Evolutionary conservation across 1,140 invertebrate species (phyloP), one percentile per base, ranked within the genome.

Genomic region (Brachionus paranguensis): DNA sequence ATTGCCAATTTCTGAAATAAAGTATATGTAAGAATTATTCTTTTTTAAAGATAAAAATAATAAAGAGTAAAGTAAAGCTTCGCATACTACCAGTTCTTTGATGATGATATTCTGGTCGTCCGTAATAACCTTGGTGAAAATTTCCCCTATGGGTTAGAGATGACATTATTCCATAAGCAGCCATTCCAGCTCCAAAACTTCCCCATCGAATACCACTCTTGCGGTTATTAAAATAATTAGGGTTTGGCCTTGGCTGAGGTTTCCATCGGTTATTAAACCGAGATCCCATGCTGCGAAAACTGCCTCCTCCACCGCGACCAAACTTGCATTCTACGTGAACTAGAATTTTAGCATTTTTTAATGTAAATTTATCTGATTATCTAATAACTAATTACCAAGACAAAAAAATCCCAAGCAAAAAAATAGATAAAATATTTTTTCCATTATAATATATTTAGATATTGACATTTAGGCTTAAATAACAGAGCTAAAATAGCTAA

Each of bases 171-270:
- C 78, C 64, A 68, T 81, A 81, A 29, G 78, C 78, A 7, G 43
- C 53, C 78, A 81, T 81, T 24, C 78, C 78, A 45, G 78, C 78
- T 2, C 78, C 78, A 81, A 81, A 81, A 29, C 78, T 81, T 11
- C 20, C 50, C 78, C 78, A 81, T 65, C 78, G n/a, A 24, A 64
- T 81, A 7, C 76, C 76, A 24, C 76, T 50, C n/a, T 17, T 33
- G n/a, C 76, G 29, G 45, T 79, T 50, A 43, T 55, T 41, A 12
- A 17, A 55, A 50, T 78, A 24, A 43, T 60, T 33, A 10, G 43
- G 50, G 14, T n/a, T 45, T 2, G 47, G 50, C 53, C 55, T 55
- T 7, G 55, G 76, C 8, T 11, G 24, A 37, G 76, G 55, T n/a
- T 55, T 55, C 20, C 14, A 37, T 7, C 76, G 76, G 27, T 29